Conservation (phyloP, 2,797 vertebrate species). For the Thamnophis elegans region DNA sequence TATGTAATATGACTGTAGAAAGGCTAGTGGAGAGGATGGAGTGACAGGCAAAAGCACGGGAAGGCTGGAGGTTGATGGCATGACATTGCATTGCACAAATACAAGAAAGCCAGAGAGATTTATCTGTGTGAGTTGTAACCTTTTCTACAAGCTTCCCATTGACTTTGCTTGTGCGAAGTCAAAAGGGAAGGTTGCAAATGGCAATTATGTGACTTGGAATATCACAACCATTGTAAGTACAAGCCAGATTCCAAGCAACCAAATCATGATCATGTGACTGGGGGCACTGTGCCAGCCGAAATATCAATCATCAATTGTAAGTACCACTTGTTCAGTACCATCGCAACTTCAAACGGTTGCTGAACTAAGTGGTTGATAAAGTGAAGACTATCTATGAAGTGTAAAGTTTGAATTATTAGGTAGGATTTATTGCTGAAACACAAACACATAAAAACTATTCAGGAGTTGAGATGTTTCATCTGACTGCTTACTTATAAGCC, state of each 20-base stretch:
- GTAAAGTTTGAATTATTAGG: neutral
- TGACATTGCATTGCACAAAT: neutral
- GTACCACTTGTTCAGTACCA: neutral
- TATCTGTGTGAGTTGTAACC: neutral
- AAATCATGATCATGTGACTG: neutral
- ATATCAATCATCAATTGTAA: neutral
- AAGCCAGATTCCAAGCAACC: neutral
- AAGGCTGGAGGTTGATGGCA: neutral
- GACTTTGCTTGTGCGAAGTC: neutral
- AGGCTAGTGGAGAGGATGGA: neutral
- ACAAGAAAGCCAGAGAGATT: neutral
- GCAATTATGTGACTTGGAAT: neutral
- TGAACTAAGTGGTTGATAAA: neutral
- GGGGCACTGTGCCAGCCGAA: neutral
- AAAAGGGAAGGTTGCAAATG: neutral
- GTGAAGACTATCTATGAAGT: neutral
- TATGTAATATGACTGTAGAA: neutral
- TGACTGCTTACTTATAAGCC: neutral
- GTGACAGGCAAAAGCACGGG: neutral
- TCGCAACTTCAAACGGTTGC: neutral
- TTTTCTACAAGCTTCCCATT: neutral
- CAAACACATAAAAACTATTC: fast-evolving
- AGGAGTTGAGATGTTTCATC: neutral
- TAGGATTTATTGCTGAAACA: neutral
- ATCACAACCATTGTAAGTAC: neutral